Evolutionary conservation across 2,888 invertebrate genomes (phyloP).

Genomic region (Drosophila melanocephala): DNA sequence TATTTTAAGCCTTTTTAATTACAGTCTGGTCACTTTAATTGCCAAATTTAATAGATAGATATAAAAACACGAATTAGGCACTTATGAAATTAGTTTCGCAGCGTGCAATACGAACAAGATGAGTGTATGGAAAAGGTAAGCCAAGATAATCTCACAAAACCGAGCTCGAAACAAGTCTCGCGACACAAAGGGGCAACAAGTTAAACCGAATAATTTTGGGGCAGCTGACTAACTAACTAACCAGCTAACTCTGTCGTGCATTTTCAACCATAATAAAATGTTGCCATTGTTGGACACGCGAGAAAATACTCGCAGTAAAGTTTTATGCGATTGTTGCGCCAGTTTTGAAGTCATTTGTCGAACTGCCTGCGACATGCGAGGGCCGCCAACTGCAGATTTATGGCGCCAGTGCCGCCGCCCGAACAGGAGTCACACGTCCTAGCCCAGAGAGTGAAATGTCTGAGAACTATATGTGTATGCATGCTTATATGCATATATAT

Average conservation of each 20-base stretch:
- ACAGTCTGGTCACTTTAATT: background rate
- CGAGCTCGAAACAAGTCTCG: background rate
- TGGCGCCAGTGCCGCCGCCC: constrained; percentile 46
- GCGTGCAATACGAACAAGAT: background rate
- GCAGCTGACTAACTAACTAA: background rate
- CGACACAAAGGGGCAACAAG: constrained; percentile 45
- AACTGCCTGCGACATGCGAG: constrained; percentile 49
- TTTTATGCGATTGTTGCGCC: constrained; percentile 60
- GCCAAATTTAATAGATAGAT: background rate
- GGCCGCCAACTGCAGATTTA: constrained; percentile 45
- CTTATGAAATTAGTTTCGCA: background rate
- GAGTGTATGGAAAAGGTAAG: background rate
- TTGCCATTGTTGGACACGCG: constrained; percentile 43
- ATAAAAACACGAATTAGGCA: background rate
- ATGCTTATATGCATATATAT: background rate
- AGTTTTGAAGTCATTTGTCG: constrained; percentile 58
- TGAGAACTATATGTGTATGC: constrained; percentile 11
- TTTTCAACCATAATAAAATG: constrained; percentile 32
- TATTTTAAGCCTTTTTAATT: background rate
- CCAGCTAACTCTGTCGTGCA: background rate
- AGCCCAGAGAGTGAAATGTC: constrained; percentile 26
- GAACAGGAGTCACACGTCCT: constrained; percentile 19
- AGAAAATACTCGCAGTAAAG: constrained; percentile 28
- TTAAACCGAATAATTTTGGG: constrained; percentile 18
- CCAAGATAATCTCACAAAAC: background rate